Evolutionary conservation across 2,797 vertebrate genomes (phyloP).

Genomic region (Vireo griseus): DNA sequence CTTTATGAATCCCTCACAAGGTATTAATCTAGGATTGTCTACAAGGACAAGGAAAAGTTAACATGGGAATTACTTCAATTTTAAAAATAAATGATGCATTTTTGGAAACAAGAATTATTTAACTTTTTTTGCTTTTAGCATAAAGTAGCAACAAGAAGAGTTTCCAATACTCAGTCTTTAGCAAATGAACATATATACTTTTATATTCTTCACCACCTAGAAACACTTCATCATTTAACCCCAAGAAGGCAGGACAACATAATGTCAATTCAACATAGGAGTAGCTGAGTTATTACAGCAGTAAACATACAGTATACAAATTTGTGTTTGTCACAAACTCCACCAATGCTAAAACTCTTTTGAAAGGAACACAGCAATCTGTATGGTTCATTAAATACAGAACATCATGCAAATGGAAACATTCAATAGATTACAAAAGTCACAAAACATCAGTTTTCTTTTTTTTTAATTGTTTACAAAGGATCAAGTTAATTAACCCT

Average conservation of each 20-base stretch:
- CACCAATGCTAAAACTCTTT: conserved; percentile 64
- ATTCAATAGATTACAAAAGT: conserved; percentile 69
- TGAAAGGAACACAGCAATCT: conserved; percentile 66
- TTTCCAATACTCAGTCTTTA: conserved; percentile 60
- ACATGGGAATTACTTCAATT: conserved; percentile 55
- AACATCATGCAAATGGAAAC: conserved; percentile 75
- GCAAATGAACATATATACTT: conserved; percentile 63
- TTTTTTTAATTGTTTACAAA: conserved; percentile 40
- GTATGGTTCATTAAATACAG: conserved; percentile 55
- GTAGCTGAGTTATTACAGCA: conserved; percentile 65
- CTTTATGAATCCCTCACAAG: conserved; percentile 63
- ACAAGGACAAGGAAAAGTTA: conserved; percentile 62
- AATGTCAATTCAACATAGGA: conserved; percentile 62
- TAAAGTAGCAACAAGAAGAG: conserved; percentile 64
- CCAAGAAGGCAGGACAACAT: conserved; percentile 65
- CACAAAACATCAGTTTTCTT: conserved; percentile 60
- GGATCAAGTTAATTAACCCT: conserved; percentile 54
- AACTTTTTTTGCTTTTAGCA: conserved; percentile 58
- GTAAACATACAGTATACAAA: conserved; percentile 68
- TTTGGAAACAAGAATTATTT: conserved; percentile 62
- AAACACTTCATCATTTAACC: conserved; percentile 69
- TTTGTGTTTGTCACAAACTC: conserved; percentile 54
- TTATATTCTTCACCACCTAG: conserved; percentile 63
- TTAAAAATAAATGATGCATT: conserved; percentile 64
- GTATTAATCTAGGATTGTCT: conserved; percentile 68